Evolutionary conservation across 2,113 vertebrate genomes (phyloP).

Genomic region (Eudyptes chrysolophus): DNA sequence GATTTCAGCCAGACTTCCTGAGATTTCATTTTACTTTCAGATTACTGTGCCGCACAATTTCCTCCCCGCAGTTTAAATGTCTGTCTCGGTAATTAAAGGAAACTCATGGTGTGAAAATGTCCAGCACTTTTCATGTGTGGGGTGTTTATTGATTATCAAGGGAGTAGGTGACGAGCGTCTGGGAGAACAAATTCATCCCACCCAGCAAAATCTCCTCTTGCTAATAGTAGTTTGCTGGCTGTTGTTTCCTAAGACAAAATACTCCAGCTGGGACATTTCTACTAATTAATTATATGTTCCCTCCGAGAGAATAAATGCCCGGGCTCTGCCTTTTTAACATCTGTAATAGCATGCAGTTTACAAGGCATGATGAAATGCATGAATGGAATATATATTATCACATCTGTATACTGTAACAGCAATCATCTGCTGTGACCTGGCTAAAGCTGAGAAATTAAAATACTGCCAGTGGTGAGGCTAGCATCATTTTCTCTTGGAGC

Average conservation of each 20-base stretch:
- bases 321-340: background rate
- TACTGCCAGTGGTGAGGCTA: background rate
- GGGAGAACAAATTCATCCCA: background rate
- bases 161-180: background rate
- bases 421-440: background rate
- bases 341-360: background rate
- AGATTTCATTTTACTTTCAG: background rate
- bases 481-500: background rate
- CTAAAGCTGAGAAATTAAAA: background rate
- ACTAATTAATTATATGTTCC: background rate
- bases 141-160: background rate
- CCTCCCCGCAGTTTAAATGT: background rate
- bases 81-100: background rate
- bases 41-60: background rate
- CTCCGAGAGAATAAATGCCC: background rate
- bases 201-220: background rate
- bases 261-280: background rate
- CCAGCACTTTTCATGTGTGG: background rate
- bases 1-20: conserved; percentile 9
- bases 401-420: background rate
- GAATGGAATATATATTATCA: background rate
- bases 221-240: background rate
- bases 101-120: conserved; percentile 4
- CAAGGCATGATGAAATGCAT: background rate
- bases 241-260: background rate